Evolutionary conservation across 2,888 invertebrate genomes (phyloP), one percentile per base, ranked within the genome.

Genomic region (Acrobasis repandana): DNA sequence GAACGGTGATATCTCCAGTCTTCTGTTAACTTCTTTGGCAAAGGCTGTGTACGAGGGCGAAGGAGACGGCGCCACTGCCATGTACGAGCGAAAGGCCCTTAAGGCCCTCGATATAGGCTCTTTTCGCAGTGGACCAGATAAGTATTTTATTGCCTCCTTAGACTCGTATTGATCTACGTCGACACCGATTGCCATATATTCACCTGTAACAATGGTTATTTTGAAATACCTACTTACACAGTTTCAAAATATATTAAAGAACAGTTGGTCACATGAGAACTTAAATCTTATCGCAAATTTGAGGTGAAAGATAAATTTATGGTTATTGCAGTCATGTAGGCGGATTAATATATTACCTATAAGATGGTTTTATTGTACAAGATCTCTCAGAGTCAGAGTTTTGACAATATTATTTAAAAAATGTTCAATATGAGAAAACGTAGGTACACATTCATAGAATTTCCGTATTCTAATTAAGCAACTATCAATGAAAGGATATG

Each of bases 131-230:
- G 97, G 93, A 11, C 97, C 97, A 58, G 95, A 93, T 28, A 98
- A 92, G 85, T 98, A 98, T 69, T 95, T 95, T 56, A 94, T 94
- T 0, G 98, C 97, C 63, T 95, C 94, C 20, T 94, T 93, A 2
- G 94, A 88, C 75, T 97, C 96, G 85, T 98, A 98, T 74, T 97
- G 96, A 70, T 97, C 97, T 14, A 97, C 95, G 77, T 97, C 97
- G 8, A 98, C 96, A 6, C 98, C 98, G 20, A 98, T 95, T 1
- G 97, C 98, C 80, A 97, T 98, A 81, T 98, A 98, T 80, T 98
- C 97, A n/a, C 98, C 97, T 96, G 84, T 38, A 73, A 46, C 14
- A 28, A 56, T 38, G 10, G 2, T 34, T 11, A 20, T 2, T 20
- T 20, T n/a, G n/a, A 20, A 20, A 20, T 20, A 20, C 20, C 20